Conservation (phyloP, 2,888 invertebrate genomes). For the Ichneumoninae sp. region DNA sequence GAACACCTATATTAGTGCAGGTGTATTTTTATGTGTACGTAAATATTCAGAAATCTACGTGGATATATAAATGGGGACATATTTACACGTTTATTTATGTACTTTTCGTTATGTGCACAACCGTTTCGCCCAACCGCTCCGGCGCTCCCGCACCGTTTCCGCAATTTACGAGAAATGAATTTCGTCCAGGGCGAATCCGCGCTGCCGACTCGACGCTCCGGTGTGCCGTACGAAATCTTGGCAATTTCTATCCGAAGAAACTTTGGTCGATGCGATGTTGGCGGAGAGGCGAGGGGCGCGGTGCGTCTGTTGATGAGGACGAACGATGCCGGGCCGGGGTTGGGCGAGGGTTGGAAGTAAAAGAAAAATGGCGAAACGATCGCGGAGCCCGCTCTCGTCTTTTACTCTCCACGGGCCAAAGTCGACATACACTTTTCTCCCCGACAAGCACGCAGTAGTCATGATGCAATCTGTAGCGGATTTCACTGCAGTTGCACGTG, state of each 20-base stretch:
- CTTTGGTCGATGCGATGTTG: constrained; percentile 13
- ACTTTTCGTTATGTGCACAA: constrained; percentile 5
- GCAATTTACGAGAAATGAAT: constrained; percentile 20
- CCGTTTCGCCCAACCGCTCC: not conserved
- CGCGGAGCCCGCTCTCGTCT: constrained; percentile 1
- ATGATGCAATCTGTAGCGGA: constrained; percentile 26
- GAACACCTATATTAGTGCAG: not conserved
- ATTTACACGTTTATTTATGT: constrained; percentile 7
- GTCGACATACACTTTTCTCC: constrained; percentile 32
- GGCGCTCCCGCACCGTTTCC: constrained; percentile 4
- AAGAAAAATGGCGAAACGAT: constrained; percentile 16
- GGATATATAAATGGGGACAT: not conserved
- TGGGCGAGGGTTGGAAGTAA: not conserved
- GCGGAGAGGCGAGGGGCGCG: not conserved
- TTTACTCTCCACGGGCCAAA: constrained; percentile 17
- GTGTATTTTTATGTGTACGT: not conserved
- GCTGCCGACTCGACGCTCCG: not conserved
- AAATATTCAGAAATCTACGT: not conserved
- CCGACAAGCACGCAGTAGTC: constrained; percentile 34
- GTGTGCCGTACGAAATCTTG: not conserved
- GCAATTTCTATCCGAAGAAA: constrained; percentile 17
- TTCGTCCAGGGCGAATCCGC: constrained; percentile 10
- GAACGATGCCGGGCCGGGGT: not conserved
- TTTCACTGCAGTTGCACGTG: constrained; percentile 28
- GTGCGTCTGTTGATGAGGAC: constrained; percentile 4